phyloP scores from a whole-genome alignment of 2,888 invertebrate genomes.

The Dusona sp. region DNA sequence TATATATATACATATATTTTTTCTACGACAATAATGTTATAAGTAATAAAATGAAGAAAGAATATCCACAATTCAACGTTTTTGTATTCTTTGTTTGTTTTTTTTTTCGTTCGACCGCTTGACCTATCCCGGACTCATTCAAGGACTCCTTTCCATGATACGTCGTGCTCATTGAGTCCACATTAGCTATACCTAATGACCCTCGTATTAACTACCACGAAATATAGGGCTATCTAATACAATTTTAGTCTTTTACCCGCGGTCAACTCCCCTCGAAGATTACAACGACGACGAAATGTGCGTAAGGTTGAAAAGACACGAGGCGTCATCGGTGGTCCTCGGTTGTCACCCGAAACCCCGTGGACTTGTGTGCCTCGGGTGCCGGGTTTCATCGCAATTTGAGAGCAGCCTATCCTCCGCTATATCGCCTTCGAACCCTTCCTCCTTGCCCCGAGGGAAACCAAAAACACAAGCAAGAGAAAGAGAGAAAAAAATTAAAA shows the following conservation, averaged over 20 bases:
- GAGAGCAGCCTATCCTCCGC: conserved; percentile 77
- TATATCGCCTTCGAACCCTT: conserved; percentile 62
- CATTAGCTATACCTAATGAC: conserved; percentile 23
- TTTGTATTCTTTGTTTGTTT: conserved; percentile 8
- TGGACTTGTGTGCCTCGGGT: conserved; percentile 77
- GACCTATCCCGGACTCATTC: not conserved
- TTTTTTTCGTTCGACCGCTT: not conserved
- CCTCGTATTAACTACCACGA: not conserved
- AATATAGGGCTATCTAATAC: conserved; percentile 22
- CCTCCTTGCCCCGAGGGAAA: conserved; percentile 48
- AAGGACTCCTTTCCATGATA: not conserved
- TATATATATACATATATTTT: conserved; percentile 44
- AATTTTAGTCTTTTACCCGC: conserved; percentile 26
- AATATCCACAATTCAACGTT: conserved; percentile 13
- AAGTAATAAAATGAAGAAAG: conserved; percentile 53
- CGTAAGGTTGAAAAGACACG: conserved; percentile 56
- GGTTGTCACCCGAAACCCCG: conserved; percentile 82
- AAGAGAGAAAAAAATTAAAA: conserved; percentile 28
- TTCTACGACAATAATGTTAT: conserved; percentile 39
- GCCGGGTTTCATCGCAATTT: conserved; percentile 84
- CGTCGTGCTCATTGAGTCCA: conserved; percentile 17
- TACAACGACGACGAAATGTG: conserved; percentile 47
- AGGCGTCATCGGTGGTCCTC: conserved; percentile 83
- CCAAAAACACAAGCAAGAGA: conserved; percentile 44
- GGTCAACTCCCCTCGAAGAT: conserved; percentile 45